Evolutionary conservation across 37 sponge, comb jelly and placozoan genomes (phyloP).

Genomic region (Agelas oroides): DNA sequence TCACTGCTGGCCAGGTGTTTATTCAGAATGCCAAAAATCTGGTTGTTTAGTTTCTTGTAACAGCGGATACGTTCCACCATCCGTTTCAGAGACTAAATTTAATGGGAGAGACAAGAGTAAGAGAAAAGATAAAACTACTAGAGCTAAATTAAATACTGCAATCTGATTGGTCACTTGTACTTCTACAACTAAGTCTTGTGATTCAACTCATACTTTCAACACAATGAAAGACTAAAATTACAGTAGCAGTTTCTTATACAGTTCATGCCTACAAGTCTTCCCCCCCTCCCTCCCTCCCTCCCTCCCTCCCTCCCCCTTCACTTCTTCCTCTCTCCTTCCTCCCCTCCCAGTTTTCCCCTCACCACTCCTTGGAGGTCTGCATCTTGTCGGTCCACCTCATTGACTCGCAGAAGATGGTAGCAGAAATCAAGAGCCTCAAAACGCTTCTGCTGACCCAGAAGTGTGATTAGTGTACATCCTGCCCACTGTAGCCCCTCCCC

Average conservation of each 20-base stretch:
- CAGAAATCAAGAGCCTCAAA: slow-evolving; percentile 97
- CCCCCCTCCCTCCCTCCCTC: no score
- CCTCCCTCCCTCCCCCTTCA: no score
- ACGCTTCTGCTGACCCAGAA: slow-evolving; percentile 92
- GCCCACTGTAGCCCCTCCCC: slow-evolving; percentile 99
- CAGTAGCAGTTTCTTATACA: no score
- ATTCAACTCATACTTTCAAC: no score
- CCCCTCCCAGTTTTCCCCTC: no score
- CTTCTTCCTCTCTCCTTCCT: no score
- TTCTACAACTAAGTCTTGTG: no score
- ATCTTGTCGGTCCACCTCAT: slow-evolving; percentile 85
- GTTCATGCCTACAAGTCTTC: no score
- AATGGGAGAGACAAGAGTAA: neutral
- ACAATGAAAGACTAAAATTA: no score
- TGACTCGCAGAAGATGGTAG: slow-evolving; percentile 92
- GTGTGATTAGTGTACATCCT: slow-evolving; percentile 81
- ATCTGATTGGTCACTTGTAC: no score
- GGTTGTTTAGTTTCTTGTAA: slow-evolving; percentile 83
- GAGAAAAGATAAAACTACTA: neutral
- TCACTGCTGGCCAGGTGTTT: slow-evolving; percentile 84
- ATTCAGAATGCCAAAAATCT: slow-evolving; percentile 87
- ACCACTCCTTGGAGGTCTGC: slow-evolving; percentile 79
- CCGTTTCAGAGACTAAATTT: slow-evolving; percentile 76
- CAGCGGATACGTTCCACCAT: slow-evolving; percentile 85
- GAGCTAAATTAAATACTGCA: no score